Evolutionary conservation across 2,888 invertebrate genomes (phyloP).

Genomic region (Gymnoscelis rufifasciata): DNA sequence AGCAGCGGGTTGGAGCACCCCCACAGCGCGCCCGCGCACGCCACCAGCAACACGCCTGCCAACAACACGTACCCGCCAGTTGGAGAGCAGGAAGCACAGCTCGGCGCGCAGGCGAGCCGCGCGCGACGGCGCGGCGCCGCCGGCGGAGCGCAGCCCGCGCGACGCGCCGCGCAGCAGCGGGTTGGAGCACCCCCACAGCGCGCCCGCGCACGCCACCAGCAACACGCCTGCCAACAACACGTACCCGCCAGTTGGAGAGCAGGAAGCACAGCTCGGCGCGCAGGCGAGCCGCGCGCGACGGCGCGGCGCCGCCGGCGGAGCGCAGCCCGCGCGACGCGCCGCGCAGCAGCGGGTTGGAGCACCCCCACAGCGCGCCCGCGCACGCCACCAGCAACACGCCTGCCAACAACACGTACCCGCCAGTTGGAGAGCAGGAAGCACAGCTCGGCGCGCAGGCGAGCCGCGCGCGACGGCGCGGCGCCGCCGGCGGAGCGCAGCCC

Average conservation of each 20-base stretch:
- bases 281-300: slow-evolving; percentile 72
- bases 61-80: slow-evolving; percentile 80
- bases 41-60: slow-evolving; percentile 80
- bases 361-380: slow-evolving; percentile 91
- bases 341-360: slow-evolving; percentile 91
- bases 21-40: slow-evolving; percentile 90
- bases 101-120: slow-evolving; percentile 81
- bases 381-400: slow-evolving; percentile 81
- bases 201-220: slow-evolving; percentile 82
- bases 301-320: slow-evolving; percentile 78
- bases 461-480: slow-evolving; percentile 64
- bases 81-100: slow-evolving; percentile 81
- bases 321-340: slow-evolving; percentile 86
- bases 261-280: slow-evolving; percentile 83
- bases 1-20: slow-evolving; percentile 93
- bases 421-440: slow-evolving; percentile 83
- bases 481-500: slow-evolving; percentile 85
- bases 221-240: slow-evolving; percentile 73
- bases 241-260: slow-evolving; percentile 83
- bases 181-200: slow-evolving; percentile 92
- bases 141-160: slow-evolving; percentile 83
- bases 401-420: slow-evolving; percentile 76
- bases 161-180: slow-evolving; percentile 89
- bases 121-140: slow-evolving; percentile 76
- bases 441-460: slow-evolving; percentile 82